These are phyloP conservation scores for Crotalus horridus DNA, from an alignment of 2,113 vertebrate species.

Conservation along the genomic window DNA sequence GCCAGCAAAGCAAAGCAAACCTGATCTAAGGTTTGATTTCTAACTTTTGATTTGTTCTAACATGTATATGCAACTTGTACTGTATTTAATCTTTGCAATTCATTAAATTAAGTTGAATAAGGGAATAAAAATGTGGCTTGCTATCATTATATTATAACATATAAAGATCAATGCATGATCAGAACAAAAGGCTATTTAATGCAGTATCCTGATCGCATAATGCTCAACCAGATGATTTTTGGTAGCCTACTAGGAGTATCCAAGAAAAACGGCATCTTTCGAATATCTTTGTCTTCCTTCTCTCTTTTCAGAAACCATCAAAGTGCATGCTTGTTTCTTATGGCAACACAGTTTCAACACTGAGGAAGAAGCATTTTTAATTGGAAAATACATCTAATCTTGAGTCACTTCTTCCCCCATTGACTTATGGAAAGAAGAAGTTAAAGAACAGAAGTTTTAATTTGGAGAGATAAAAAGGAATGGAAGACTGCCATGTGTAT, in stretches of 20 bases:
- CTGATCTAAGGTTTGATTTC: not conserved
- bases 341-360: not conserved
- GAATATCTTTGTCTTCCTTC: not conserved
- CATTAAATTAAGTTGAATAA: not conserved
- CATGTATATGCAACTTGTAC: conserved; percentile 1
- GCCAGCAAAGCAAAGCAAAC: too few species aligned
- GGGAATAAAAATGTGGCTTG: not conserved
- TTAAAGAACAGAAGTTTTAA: not conserved
- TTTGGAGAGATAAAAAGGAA: not conserved
- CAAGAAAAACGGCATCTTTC: not conserved
- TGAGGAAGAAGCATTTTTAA: not conserved
- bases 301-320: not conserved
- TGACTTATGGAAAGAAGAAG: not conserved
- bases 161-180: not conserved
- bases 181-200: not conserved
- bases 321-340: not conserved
- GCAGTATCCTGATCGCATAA: not conserved
- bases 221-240: not conserved
- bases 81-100: not conserved
- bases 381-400: not conserved
- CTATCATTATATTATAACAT: not conserved
- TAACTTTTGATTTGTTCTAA: not conserved
- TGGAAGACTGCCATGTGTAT: not conserved
- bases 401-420: not conserved
- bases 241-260: too few species aligned